Evolutionary conservation across 1,140 invertebrate genomes (phyloP).

Genomic region (Tetraneura akinire): DNA sequence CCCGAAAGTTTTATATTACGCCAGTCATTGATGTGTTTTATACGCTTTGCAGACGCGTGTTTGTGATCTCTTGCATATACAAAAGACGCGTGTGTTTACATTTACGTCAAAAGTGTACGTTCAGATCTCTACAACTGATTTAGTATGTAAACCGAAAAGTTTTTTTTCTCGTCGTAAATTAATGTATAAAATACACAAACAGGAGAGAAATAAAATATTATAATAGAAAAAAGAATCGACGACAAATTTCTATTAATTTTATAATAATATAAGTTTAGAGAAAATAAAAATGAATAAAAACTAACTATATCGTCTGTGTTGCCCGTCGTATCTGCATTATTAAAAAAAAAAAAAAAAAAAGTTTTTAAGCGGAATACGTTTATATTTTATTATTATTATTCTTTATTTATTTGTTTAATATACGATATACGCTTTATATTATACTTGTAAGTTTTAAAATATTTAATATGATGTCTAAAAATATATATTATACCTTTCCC

Average conservation of each 20-base stretch:
- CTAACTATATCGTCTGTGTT: constrained; percentile 14
- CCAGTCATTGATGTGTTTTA: constrained; percentile 18
- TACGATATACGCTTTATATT: too few species aligned
- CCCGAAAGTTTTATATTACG: constrained; percentile 3
- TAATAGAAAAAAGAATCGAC: too few species aligned
- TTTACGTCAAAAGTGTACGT: not conserved
- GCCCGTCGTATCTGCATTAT: not conserved
- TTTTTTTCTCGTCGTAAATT: constrained; percentile 11
- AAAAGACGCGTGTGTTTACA: not conserved
- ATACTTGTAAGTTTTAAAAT: too few species aligned
- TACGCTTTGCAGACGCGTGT: not conserved
- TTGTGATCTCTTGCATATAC: too few species aligned
- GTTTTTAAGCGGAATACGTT: too few species aligned
- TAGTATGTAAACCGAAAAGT: not conserved
- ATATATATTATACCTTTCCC: too few species aligned
- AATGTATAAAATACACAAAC: not conserved
- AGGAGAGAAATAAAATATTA: not conserved
- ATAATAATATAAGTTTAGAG: too few species aligned
- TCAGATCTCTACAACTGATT: not conserved
- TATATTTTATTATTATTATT: too few species aligned
- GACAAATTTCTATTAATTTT: constrained; percentile 17
- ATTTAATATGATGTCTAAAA: too few species aligned
- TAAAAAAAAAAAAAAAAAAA: constrained; percentile 13
- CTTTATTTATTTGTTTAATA: too few species aligned
- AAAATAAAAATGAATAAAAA: constrained; percentile 9